Base-by-base conservation (phyloP, 2,888 invertebrate species). In the Agriotes lineatus region DNA sequence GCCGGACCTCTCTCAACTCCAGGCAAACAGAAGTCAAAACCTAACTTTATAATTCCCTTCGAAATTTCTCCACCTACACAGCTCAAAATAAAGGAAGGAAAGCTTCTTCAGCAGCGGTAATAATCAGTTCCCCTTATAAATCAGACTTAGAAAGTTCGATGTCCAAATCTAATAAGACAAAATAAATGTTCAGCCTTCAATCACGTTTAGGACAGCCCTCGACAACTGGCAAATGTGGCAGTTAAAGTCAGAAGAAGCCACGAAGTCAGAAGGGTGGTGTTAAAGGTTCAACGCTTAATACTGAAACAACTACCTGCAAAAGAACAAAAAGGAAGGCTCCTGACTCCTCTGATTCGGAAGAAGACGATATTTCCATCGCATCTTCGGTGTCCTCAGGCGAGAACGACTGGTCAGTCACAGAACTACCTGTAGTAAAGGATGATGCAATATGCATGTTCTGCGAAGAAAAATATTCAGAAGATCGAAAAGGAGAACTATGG, bases 51-150 rank as follows among this genome's bases (percentile, higher is more conserved):
- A 25, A 25, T 7, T 25, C 25, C 25, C 25, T 25, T 25, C 25
- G 25, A 25, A 25, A 25, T 25, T 25, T 25, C 25, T 25, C 25
- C 25, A 25, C 25, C 25, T 25, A 3, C 25, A 25, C 25, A 25
- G 25, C 4, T 7, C 4, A 25, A 25, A 25, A 25, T 39, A 39
- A n/a, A 39, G 39, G 14, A 39, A 39, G 39, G 14, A 39, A 39
- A 39, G 39, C 39, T 39, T 39, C 39, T 5, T 14, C 39, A 39
- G 39, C 14, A 39, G 39, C 39, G n/a, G 39, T 39, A 39, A 39
- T 39, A 39, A 39, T n/a, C 39, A 39, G 39, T n/a, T 39, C 5
- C 39, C 14, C 39, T 39, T 39, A 39, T 39, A 39, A 39, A 39
- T 39, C n/a, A 14, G 14, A 39, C 14, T 39, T 39, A n/a, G 39